A percentile compares a stretch with the other conserved stretches of the same genome.
Evolutionary conservation across 2,797 vertebrate genomes (phyloP).

Genomic region (Leuciscus waleckii): DNA sequence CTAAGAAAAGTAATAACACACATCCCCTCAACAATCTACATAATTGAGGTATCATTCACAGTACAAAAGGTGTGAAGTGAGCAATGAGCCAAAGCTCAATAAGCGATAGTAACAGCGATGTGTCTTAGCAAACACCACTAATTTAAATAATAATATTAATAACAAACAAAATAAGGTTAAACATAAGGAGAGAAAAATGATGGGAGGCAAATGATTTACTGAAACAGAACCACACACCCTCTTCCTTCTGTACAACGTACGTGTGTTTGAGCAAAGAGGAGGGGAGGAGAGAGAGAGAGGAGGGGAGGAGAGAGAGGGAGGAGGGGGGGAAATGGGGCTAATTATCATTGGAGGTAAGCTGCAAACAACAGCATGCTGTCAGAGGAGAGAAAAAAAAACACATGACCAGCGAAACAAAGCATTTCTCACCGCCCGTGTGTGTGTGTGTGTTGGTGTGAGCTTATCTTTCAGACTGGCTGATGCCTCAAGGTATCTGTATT

Average conservation of each 20-base stretch:
- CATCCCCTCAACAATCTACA: not conserved
- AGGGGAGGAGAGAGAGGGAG: not conserved
- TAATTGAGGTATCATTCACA: not conserved
- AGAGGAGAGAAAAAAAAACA: constrained; percentile 13
- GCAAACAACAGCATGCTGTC: constrained; percentile 37
- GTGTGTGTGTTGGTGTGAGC: not conserved
- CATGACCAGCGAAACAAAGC: constrained; percentile 32
- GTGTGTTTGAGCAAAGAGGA: constrained; percentile 29
- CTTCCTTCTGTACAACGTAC: constrained; percentile 31
- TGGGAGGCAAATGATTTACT: constrained; percentile 20
- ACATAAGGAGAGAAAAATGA: constrained; percentile 2
- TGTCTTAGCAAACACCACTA: not conserved
- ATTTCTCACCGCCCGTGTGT: not conserved
- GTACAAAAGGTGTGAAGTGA: not conserved
- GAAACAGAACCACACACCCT: constrained; percentile 39
- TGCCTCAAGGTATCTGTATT: constrained; percentile 42
- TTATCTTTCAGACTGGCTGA: constrained; percentile 11
- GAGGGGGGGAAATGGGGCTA: constrained; percentile 33
- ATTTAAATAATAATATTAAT: not conserved
- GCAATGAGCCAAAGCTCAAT: not conserved
- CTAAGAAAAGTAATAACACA: not conserved
- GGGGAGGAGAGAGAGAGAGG: constrained; percentile 13
- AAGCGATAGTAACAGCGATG: not conserved
- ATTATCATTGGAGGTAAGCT: constrained; percentile 54
- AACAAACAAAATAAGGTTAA: not conserved